Evolutionary conservation across 2,888 invertebrate genomes (phyloP).

Genomic region (Andrena fulva): DNA sequence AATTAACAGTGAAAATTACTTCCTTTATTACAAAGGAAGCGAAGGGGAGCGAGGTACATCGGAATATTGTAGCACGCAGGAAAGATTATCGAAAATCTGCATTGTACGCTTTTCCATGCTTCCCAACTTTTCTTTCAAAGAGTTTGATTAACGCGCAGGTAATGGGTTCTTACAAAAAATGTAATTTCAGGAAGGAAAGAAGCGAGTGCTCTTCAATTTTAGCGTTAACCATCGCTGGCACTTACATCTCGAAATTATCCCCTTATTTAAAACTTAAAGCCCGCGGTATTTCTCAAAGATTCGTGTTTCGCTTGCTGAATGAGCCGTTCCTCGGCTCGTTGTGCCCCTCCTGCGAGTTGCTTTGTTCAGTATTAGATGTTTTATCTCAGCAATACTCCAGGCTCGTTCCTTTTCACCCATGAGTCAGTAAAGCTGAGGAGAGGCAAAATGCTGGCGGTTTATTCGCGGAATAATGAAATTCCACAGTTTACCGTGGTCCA

Average conservation of each 20-base stretch:
- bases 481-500: not conserved
- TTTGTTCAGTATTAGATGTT: conserved; percentile 7
- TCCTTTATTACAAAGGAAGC: conserved; percentile 19
- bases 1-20: too few relatives aligned
- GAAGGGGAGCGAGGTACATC: not conserved
- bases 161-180: not conserved
- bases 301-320: not conserved
- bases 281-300: not conserved
- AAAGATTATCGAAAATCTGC: conserved; percentile 20
- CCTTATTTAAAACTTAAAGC: conserved; percentile 11
- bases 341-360: not conserved
- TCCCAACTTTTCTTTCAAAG: not conserved
- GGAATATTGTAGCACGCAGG: conserved; percentile 3
- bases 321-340: conserved; percentile 9
- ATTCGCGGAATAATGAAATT: not conserved
- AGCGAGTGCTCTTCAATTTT: not conserved
- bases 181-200: not conserved
- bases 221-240: too few relatives aligned
- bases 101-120: not conserved
- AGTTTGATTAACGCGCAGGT: not conserved
- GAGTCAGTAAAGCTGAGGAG: conserved; percentile 4
- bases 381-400: not conserved
- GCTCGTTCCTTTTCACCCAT: conserved; percentile 25
- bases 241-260: not conserved
- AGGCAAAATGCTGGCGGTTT: not conserved